These are phyloP conservation scores for Drosophila novamexicana DNA, from an alignment of 1,140 invertebrate species.

Conservation along the genomic window DNA sequence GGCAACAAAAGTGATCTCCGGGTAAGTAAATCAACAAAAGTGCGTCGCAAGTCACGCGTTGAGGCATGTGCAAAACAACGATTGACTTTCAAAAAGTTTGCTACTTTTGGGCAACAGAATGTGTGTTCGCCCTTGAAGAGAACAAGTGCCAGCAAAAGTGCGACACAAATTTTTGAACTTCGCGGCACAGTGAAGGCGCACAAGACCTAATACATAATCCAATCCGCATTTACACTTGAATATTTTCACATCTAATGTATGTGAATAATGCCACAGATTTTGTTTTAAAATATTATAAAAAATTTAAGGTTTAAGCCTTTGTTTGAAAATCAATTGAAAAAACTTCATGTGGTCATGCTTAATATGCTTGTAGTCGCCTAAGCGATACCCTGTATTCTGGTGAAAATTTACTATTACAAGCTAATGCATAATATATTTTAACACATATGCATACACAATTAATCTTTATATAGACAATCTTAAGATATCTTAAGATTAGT, in stretches of 20 bases:
- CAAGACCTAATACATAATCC: conserved; percentile 2
- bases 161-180: conserved; percentile 18
- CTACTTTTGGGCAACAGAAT: background rate
- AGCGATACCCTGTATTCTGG: background rate
- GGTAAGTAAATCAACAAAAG: conserved; percentile 38
- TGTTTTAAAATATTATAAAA: too few species aligned
- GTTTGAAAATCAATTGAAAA: background rate
- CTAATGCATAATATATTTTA: too few species aligned
- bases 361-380: background rate
- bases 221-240: too few species aligned
- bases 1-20: conserved; percentile 17
- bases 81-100: conserved; percentile 37
- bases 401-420: too few species aligned
- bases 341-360: background rate
- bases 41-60: conserved; percentile 41
- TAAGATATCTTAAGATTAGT: too few species aligned
- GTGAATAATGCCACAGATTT: too few species aligned
- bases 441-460: too few species aligned
- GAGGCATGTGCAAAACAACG: conserved; percentile 19
- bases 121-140: conserved; percentile 18
- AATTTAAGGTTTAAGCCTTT: background rate
- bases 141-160: conserved; percentile 20
- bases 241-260: too few species aligned
- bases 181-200: conserved; percentile 14
- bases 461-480: too few species aligned